Evolutionary conservation across 2,113 vertebrate genomes (phyloP).

Genomic region (Mastomys natalensis): DNA sequence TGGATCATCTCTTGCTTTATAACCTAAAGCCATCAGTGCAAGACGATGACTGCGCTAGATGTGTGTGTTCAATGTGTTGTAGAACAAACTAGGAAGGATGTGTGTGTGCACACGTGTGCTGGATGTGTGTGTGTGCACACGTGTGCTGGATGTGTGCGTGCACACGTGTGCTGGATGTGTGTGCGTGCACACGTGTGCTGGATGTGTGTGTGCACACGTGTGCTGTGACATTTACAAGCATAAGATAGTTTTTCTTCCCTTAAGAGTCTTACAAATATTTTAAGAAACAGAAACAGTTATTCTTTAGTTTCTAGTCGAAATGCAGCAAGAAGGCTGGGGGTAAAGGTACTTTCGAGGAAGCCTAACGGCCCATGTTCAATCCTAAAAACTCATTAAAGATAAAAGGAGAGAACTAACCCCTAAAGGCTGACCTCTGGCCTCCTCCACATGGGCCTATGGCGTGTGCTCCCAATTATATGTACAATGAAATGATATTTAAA

Average conservation of each 20-base stretch:
- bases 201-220: not conserved
- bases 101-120: too few species aligned
- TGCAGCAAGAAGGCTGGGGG: not conserved
- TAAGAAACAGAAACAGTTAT: constrained; percentile 38
- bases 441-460: not conserved
- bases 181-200: too few species aligned
- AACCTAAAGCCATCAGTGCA: constrained; percentile 41
- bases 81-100: not conserved
- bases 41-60: not conserved
- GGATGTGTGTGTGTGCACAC: too few species aligned
- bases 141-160: too few species aligned
- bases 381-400: not conserved
- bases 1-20: not conserved
- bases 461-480: not conserved
- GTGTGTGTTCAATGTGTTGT: not conserved
- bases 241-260: constrained; percentile 20
- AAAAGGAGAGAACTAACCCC: not conserved
- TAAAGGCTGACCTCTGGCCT: not conserved
- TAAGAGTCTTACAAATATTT: not conserved
- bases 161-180: too few species aligned
- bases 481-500: not conserved
- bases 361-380: not conserved
- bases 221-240: not conserved
- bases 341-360: not conserved
- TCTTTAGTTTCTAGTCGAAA: constrained; percentile 51